Evolutionary conservation across 2,888 invertebrate species (phyloP).

Genomic region (Phania funesta): DNA sequence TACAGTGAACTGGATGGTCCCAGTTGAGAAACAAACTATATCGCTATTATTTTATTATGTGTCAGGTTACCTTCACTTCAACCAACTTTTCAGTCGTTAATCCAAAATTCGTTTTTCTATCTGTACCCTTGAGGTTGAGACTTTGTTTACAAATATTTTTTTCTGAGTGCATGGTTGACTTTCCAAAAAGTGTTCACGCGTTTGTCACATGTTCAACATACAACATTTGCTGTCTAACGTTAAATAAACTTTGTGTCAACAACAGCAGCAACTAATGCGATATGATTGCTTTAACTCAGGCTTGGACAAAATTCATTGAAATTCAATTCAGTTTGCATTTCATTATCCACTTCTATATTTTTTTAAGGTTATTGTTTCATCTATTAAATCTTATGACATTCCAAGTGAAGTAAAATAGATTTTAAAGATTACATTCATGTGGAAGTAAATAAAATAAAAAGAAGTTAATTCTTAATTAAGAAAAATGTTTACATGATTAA

Average conservation of each 20-base stretch:
- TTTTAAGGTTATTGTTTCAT: not conserved
- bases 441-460: not conserved
- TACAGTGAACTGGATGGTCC: no score
- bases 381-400: no score
- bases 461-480: no score
- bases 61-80: no score
- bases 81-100: no score
- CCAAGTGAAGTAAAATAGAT: no score
- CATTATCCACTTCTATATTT: not conserved
- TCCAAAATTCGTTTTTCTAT: no score
- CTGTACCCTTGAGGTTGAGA: no score
- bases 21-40: no score
- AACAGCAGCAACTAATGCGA: not conserved
- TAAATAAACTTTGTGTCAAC: conserved; percentile 22
- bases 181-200: conserved; percentile 19
- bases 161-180: conserved; percentile 15
- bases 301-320: conserved; percentile 41
- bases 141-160: conserved; percentile 12
- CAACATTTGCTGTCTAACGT: conserved; percentile 28
- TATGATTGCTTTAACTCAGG: conserved; percentile 17
- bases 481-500: no score
- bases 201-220: conserved; percentile 47
- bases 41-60: no score
- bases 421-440: no score
- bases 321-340: conserved; percentile 15